Base-by-base conservation (phyloP, 2,888 invertebrate genomes). In the Pachliopta kotzebuea region DNA sequence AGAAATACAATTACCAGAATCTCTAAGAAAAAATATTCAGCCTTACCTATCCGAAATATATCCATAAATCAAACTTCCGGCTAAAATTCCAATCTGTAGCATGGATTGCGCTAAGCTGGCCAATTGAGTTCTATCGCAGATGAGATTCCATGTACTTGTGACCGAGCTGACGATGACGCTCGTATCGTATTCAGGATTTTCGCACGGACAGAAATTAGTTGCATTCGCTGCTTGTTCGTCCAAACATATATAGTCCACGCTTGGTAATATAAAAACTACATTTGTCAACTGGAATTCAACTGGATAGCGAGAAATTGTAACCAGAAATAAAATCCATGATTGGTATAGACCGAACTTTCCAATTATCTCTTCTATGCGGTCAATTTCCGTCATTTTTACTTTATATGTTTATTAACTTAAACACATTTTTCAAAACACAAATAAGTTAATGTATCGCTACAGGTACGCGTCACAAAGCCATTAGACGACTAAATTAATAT, bases 131-230 rank as follows among this genome's bases (percentile, higher is more conserved):
- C 85, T 86, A 31, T 92, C 92, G 71, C 94, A 94, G 65, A 94
- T 93, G 45, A 94, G 84, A 73, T 93, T 73, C 93, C 93, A 94
- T 84, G 94, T 90, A 14, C 90, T 93, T 0, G 93, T 90, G 11
- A 94, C 93, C 1, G 94, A 94, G 70, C 88, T 92, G 7, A 81
- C 76, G 60, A 94, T 93, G 9, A 86, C 79, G 54, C 83, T 91
- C 21, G 82, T 81, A 68, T 94, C 93, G 70, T 93, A 94, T 45
- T 92, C 60, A 86, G 94, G 86, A 57, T 84, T 79, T 14, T 74
- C 69, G 74, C 90, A 90, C 0, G 90, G 90, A 66, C 90, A 90
- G 61, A 79, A 68, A 65, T 89, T 90, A 1, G 88, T 86, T 2
- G 73, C 69, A 71, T 90, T 90, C 17, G 77, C 75, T 14, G 76